A percentile compares a stretch with the other conserved stretches of the same genome.
Conservation (phyloP, 2,797 vertebrate species). For the Neosilurus mollespiculum region DNA sequence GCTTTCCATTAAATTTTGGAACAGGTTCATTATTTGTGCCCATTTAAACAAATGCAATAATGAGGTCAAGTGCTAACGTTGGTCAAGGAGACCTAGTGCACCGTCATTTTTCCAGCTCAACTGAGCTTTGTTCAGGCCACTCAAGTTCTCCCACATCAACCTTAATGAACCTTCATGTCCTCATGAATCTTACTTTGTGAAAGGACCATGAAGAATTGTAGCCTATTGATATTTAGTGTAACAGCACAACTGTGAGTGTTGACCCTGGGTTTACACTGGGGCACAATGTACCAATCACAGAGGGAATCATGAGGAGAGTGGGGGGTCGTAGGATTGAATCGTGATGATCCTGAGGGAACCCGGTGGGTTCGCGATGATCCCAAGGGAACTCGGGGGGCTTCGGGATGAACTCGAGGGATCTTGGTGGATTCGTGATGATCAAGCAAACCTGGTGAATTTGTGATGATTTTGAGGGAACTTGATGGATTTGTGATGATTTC, state of each 20-base stretch:
- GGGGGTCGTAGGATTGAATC: too few species aligned
- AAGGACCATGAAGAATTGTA: neutral
- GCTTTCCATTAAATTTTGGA: too few species aligned
- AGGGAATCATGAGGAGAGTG: too few species aligned
- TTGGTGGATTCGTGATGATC: too few species aligned
- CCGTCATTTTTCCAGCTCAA: neutral
- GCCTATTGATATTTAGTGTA: neutral
- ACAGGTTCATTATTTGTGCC: neutral
- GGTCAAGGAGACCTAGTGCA: neutral
- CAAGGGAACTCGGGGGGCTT: too few species aligned
- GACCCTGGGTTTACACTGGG: neutral
- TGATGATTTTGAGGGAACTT: too few species aligned
- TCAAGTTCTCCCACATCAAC: neutral
- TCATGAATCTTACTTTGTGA: neutral
- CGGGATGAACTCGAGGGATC: too few species aligned
- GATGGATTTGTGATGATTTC: too few species aligned
- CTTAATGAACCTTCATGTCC: neutral
- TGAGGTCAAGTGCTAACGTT: neutral
- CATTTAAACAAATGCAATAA: neutral
- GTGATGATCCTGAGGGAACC: too few species aligned
- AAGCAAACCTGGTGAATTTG: too few species aligned
- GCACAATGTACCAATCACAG: too few species aligned
- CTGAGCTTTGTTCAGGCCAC: neutral
- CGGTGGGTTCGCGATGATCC: too few species aligned
- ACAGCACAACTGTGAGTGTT: neutral